A percentile compares a stretch with the other conserved stretches of the same genome.
These are phyloP conservation scores for Macrobrachium rosenbergii DNA, from an alignment of 1,140 invertebrate genomes.

Conservation along the genomic window DNA sequence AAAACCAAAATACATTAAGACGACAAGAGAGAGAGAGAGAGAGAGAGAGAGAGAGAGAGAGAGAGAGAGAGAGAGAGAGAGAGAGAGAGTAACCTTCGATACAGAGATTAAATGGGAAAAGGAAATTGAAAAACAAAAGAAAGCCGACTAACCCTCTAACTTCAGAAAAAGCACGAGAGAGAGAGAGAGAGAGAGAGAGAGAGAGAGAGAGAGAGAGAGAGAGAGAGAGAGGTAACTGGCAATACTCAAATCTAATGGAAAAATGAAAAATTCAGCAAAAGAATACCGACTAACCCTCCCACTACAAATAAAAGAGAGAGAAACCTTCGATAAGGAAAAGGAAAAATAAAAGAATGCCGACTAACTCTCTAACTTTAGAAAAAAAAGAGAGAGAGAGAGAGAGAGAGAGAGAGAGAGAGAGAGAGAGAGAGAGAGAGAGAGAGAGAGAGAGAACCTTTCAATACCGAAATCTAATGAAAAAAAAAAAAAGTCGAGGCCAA, in stretches of 20 bases:
- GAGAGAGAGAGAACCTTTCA: background rate
- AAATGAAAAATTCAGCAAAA: background rate
- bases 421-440: conserved; percentile 18
- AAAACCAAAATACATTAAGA: background rate
- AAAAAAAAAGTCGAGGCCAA: no score
- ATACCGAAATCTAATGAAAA: background rate
- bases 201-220: background rate
- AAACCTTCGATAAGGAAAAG: background rate
- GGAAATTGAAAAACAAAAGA: background rate
- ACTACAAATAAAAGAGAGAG: background rate
- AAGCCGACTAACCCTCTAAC: background rate
- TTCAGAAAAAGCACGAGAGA: background rate
- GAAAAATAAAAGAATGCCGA: background rate
- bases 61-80: background rate
- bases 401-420: background rate
- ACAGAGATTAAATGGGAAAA: background rate
- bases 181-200: conserved; percentile 6
- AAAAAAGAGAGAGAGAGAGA: no score
- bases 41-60: background rate
- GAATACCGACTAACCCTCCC: background rate
- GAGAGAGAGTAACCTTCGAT: background rate
- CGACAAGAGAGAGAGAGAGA: background rate
- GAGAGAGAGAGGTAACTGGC: background rate
- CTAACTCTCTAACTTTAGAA: no score
- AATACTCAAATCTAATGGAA: no score